phyloP scores from a whole-genome alignment of 2,888 invertebrate genomes.

The Aspidapion aeneum region DNA sequence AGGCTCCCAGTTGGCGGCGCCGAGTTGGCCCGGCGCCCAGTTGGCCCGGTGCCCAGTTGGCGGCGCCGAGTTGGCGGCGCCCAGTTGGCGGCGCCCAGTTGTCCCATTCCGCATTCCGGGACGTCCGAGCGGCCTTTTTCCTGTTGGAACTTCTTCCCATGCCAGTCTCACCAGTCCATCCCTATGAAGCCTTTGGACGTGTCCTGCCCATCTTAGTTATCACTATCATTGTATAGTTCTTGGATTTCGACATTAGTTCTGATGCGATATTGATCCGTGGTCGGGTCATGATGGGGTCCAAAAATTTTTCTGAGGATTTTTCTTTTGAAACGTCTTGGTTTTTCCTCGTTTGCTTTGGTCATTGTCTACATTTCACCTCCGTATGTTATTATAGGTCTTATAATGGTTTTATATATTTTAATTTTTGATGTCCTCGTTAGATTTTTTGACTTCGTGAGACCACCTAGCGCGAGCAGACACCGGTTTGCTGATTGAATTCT shows the following conservation, averaged over 20 bases:
- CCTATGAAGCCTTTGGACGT: background rate
- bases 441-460: background rate
- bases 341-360: constrained; percentile 7
- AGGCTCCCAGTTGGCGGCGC: too few relatives aligned
- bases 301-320: too few relatives aligned
- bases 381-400: constrained; percentile 10
- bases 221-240: background rate
- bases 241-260: background rate
- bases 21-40: too few relatives aligned
- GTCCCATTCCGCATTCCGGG: constrained; percentile 7
- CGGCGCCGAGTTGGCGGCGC: too few relatives aligned
- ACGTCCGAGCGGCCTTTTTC: constrained; percentile 4
- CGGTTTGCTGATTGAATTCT: background rate
- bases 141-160: constrained; percentile 4
- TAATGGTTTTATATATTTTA: constrained; percentile 8
- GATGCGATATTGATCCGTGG: constrained; percentile 3
- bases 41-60: too few relatives aligned
- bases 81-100: too few relatives aligned
- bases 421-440: constrained; percentile 5
- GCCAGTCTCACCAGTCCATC: background rate
- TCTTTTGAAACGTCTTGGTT: constrained; percentile 9
- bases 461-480: background rate
- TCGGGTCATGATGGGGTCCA: background rate
- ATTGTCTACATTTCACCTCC: constrained; percentile 4
- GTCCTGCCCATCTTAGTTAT: background rate